Base-by-base conservation (phyloP, 1,140 invertebrate species). In the Temnothorax curvispinosus region DNA sequence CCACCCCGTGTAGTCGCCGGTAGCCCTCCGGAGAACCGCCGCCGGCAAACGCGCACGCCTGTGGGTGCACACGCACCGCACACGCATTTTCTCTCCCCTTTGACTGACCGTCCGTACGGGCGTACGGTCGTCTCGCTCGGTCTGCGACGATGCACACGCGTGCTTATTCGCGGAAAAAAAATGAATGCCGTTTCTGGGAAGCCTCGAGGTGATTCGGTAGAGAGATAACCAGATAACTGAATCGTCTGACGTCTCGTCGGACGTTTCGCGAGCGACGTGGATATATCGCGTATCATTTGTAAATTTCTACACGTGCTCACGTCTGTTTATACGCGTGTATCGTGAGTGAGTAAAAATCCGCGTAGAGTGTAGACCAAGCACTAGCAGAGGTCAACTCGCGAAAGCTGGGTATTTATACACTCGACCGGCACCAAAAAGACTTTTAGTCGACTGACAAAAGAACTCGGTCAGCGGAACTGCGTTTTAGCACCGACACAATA, bases 391-490 rank as follows among this genome's bases (percentile, higher is more conserved):
- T 77, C 27, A 27, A 27, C 27, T 27, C 72, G 58, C 44, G 47
- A 50, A 18, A 56, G 15, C 27, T 27, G 27, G 27, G 27, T 27
- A 27, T 27, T 27, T 27, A 27, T 27, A 27, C 27, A 27, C 27
- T 27, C 27, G 27, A 27, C 44, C 5, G 74, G 15, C 38, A 58
- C 21, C 41, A 9, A 5, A 21, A 18, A 41, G 52, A 74, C 52
- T 74, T 71, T 58, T 60, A 52, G 69, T n/a, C 47, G 47, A 1
- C 41, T 11, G 69, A 84, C 80, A 75, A 84, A 75, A 75, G 80
- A 84, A 84, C 18, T 84, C 69, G 80, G 69, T 41, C 80, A 75
- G 3, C 69, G 80, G 67, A 82, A 82, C 69, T 82, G 80, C 54
- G 69, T 84, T 84, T 74, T 84, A 84, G 8, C 80, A 6, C 7